Percentiles rank a stretch among this genome's conserved stretches.
phyloP scores from a whole-genome alignment of 2,888 invertebrate species.

The Cryptus viduatorius region DNA sequence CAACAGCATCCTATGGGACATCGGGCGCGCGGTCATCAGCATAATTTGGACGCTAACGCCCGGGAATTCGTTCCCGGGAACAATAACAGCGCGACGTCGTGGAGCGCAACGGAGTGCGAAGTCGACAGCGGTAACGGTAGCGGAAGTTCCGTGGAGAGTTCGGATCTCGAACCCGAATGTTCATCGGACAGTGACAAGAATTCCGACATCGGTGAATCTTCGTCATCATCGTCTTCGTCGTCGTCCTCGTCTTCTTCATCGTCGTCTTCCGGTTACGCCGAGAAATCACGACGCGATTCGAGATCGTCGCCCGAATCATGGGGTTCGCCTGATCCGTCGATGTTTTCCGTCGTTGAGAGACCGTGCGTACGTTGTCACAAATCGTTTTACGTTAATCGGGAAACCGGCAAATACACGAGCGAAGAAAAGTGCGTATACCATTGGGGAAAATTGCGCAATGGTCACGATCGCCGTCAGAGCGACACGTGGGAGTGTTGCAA shows the following conservation, averaged over 20 bases:
- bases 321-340: background rate
- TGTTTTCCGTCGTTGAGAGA: constrained; percentile 78
- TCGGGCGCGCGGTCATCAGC: constrained; percentile 73
- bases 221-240: constrained; percentile 53
- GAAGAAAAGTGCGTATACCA: constrained; percentile 94
- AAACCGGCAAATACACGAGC: constrained; percentile 89
- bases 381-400: constrained; percentile 89
- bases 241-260: constrained; percentile 60
- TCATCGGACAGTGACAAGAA: constrained; percentile 79
- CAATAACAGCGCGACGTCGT: constrained; percentile 53
- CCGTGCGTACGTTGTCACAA: constrained; percentile 91
- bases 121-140: constrained; percentile 79
- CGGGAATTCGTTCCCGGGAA: constrained; percentile 88
- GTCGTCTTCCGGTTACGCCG: constrained; percentile 51
- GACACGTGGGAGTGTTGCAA: constrained; percentile 89
- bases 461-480: constrained; percentile 70
- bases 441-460: constrained; percentile 91
- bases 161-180: constrained; percentile 78
- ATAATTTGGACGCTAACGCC: constrained; percentile 88
- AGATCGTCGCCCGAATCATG: constrained; percentile 24
- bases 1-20: constrained; percentile 58
- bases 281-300: constrained; percentile 34
- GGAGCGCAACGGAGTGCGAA: constrained; percentile 75
- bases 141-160: constrained; percentile 79
- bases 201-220: constrained; percentile 74